These are phyloP conservation scores for Phengaris arion DNA, from an alignment of 2,888 invertebrate species.

Conservation along the genomic window DNA sequence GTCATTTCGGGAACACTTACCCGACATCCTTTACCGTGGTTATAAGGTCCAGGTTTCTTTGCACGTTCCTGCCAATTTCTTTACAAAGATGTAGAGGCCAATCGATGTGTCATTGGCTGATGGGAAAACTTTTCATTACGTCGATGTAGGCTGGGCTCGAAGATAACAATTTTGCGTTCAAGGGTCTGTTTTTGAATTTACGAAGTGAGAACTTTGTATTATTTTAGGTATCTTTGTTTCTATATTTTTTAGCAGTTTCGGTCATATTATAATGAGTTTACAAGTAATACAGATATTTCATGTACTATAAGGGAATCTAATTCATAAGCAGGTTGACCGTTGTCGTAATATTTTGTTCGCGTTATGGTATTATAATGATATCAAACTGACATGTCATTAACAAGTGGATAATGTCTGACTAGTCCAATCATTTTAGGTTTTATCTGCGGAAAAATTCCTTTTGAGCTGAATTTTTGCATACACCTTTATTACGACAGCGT, in stretches of 20 bases:
- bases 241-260: conserved; percentile 38
- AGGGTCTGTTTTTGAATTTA: conserved; percentile 71
- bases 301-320: too few relatives aligned
- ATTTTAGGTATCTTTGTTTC: conserved; percentile 49
- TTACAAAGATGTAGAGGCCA: conserved; percentile 75
- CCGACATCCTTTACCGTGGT: conserved; percentile 47
- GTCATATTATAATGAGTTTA: background rate
- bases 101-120: conserved; percentile 74
- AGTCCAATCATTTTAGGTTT: too few relatives aligned
- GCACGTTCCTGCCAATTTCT: conserved; percentile 62
- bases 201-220: conserved; percentile 55
- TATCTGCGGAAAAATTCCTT: too few relatives aligned
- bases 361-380: too few relatives aligned
- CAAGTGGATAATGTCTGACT: too few relatives aligned
- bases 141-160: conserved; percentile 57
- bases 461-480: too few relatives aligned
- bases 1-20: conserved; percentile 62
- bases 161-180: conserved; percentile 73
- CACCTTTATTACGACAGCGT: too few relatives aligned
- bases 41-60: conserved; percentile 61
- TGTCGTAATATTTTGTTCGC: too few relatives aligned
- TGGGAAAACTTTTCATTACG: conserved; percentile 76
- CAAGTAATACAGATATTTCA: too few relatives aligned
- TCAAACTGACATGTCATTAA: too few relatives aligned
- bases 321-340: too few relatives aligned